Percentiles rank a stretch among this genome's conserved stretches.
Conservation (phyloP, 30 jellyfish, hydroid and myxozoan species). For the Hydra vulgaris region DNA sequence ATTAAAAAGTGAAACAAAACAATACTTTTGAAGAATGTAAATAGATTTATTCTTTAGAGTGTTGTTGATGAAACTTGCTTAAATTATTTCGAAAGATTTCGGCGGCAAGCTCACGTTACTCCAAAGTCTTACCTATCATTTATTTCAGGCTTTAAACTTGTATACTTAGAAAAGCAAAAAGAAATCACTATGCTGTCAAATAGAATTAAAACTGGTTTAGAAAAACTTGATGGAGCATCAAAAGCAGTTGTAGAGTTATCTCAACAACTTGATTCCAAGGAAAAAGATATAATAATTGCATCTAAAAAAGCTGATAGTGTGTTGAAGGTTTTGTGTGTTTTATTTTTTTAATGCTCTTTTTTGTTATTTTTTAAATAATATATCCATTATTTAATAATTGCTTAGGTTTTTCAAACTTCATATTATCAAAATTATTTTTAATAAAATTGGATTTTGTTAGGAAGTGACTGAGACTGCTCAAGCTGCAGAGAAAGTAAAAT, state of each 20-base stretch:
- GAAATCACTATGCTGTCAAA: constrained; percentile 55
- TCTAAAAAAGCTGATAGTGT: constrained; percentile 81
- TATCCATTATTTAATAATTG: too few relatives aligned
- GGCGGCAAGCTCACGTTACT: constrained; percentile 92
- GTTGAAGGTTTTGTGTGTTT: constrained; percentile 43
- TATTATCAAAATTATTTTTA: neutral
- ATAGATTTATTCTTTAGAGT: constrained; percentile 24
- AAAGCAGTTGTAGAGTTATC: constrained; percentile 73
- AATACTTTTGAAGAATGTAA: too few relatives aligned
- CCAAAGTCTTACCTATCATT: constrained; percentile 80
- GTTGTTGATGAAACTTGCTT: constrained; percentile 62
- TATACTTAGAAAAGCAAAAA: constrained; percentile 50
- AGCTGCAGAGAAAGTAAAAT: constrained; percentile 88
- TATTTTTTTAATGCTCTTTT: too few relatives aligned
- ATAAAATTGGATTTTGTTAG: constrained; percentile 5
- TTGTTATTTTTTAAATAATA: too few relatives aligned
- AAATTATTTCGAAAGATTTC: constrained; percentile 58
- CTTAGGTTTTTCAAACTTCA: neutral
- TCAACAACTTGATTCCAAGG: constrained; percentile 64
- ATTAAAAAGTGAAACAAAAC: too few relatives aligned
- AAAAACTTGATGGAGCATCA: constrained; percentile 70
- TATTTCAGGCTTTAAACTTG: constrained; percentile 49
- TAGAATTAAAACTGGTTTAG: constrained; percentile 72
- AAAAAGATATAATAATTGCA: constrained; percentile 75
- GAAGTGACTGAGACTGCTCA: constrained; percentile 84